These are phyloP conservation scores for Trinorchestia longiramus DNA, from an alignment of 1,140 invertebrate genomes.

Conservation along the genomic window DNA sequence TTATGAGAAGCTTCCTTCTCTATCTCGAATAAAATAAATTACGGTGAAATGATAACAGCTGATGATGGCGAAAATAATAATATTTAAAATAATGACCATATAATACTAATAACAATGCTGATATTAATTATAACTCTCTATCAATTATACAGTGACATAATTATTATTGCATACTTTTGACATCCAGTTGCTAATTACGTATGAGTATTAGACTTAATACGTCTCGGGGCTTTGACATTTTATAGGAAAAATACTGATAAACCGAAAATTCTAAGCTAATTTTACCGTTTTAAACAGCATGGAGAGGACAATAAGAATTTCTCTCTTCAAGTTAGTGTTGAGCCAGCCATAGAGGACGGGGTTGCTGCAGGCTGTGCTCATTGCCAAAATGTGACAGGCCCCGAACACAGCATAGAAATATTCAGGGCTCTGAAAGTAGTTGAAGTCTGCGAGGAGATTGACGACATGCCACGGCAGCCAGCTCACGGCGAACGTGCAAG, in stretches of 20 bases:
- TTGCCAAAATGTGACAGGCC: conserved; percentile 73
- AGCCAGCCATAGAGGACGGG: conserved; percentile 75
- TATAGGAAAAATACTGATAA: not conserved
- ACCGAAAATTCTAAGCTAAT: not conserved
- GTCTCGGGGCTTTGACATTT: not conserved
- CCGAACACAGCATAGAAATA: conserved; percentile 70
- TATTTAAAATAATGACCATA: not conserved
- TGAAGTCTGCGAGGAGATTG: conserved; percentile 72
- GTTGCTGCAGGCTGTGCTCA: conserved; percentile 75
- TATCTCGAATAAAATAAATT: too few relatives aligned
- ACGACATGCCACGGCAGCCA: conserved; percentile 75
- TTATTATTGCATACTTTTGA: not conserved
- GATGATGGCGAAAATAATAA: too few relatives aligned
- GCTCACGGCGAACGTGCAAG: conserved; percentile 72
- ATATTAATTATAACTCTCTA: not conserved
- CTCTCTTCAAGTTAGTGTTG: conserved; percentile 72
- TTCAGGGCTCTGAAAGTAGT: conserved; percentile 63
- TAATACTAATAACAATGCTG: too few relatives aligned
- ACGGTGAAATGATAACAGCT: too few relatives aligned
- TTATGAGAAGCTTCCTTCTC: too few relatives aligned
- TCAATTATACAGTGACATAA: not conserved
- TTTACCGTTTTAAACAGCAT: conserved; percentile 57
- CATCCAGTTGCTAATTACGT: not conserved
- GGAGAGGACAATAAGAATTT: conserved; percentile 63
- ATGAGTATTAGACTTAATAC: not conserved